Base-by-base conservation (phyloP, 2,888 invertebrate genomes). In the Drosophila fungiperda region DNA sequence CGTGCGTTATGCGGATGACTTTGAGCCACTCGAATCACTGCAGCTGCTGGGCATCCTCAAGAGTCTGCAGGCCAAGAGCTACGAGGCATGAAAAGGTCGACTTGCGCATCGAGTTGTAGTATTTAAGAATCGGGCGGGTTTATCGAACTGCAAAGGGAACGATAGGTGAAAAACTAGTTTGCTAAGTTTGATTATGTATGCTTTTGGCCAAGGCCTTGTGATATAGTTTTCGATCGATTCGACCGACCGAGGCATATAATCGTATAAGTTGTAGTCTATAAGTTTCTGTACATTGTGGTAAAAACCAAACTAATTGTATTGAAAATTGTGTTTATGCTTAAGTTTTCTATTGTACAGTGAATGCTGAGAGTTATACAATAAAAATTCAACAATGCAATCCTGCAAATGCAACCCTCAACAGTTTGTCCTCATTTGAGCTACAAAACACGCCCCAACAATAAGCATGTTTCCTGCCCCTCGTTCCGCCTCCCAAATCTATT, bases 1-100 rank as follows among this genome's bases (percentile, higher is more conserved):
- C 0, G 61, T 83, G 23, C 91, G 91, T 33, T 96, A 96, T 91
- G 95, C 96, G 87, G 96, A 96, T 63, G 96, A 96, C 91, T 96
- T 96, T 76, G 96, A 96, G 91, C 94, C 95, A 82, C 95, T 95
- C 91, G 96, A 95, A 88, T 95, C 96, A n/a, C 93, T 96, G 69
- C 91, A 92, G 53, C 78, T 92, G 52, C 68, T 92, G 68, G 92
- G 91, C 66, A 91, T 92, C 45, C 72, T 92, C 0, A 88, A 91
- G 57, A 83, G 89, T 52, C 73, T 92, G 52, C 92, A 92, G 68
- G 89, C 91, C 49, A 90, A 90, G 60, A 89, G 73, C 62, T 84
- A 80, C 33, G 91, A 92, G 67, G 82, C 88, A 53, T 87, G 38
- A 55, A 55, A 29, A 82, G 54, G 8, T 9, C 3, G 36, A 12